Conservation (phyloP, 2,888 invertebrate species). For the Spodoptera picta region DNA sequence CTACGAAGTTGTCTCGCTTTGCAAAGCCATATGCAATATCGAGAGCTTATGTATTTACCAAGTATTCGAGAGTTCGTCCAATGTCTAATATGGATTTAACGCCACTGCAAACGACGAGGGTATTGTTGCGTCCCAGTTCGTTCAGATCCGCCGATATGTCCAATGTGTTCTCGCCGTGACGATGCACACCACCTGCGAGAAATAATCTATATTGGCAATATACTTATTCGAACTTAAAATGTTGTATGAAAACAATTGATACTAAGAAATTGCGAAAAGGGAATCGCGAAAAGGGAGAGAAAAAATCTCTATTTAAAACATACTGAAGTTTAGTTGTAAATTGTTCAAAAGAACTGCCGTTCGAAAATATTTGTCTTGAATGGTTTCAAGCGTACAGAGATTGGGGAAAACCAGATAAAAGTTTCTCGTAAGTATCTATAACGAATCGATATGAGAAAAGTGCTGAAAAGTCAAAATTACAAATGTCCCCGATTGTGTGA, state of each 20-base stretch:
- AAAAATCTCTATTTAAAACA: slow-evolving; percentile 8
- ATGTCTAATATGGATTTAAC: slow-evolving; percentile 99
- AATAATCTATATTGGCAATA: slow-evolving; percentile 16
- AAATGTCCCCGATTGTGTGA: slow-evolving; percentile 45
- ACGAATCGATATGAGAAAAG: slow-evolving; percentile 33
- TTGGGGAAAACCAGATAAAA: slow-evolving; percentile 40
- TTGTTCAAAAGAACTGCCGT: slow-evolving; percentile 20
- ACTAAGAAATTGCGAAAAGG: slow-evolving; percentile 3
- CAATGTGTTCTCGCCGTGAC: slow-evolving; percentile 94
- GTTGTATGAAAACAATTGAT: neutral
- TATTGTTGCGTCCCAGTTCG: slow-evolving; percentile 95
- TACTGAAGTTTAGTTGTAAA: slow-evolving; percentile 18
- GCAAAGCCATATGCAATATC: slow-evolving; percentile 13
- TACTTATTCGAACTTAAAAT: slow-evolving; percentile 1
- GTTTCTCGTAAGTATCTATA: slow-evolving; percentile 17
- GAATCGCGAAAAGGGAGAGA: slow-evolving; percentile 1
- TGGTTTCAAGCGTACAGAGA: slow-evolving; percentile 23
- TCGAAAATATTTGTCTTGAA: slow-evolving; percentile 32
- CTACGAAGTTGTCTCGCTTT: slow-evolving; percentile 20
- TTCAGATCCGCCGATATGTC: slow-evolving; percentile 98
- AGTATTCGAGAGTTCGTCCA: slow-evolving; percentile 96
- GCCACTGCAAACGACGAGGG: slow-evolving; percentile 98
- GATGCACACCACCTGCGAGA: slow-evolving; percentile 96
- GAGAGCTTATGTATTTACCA: slow-evolving; percentile 87
- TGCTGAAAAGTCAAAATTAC: slow-evolving; percentile 51